Base-by-base conservation (phyloP, 2,797 vertebrate genomes). In the Aplochiton taeniatus region DNA sequence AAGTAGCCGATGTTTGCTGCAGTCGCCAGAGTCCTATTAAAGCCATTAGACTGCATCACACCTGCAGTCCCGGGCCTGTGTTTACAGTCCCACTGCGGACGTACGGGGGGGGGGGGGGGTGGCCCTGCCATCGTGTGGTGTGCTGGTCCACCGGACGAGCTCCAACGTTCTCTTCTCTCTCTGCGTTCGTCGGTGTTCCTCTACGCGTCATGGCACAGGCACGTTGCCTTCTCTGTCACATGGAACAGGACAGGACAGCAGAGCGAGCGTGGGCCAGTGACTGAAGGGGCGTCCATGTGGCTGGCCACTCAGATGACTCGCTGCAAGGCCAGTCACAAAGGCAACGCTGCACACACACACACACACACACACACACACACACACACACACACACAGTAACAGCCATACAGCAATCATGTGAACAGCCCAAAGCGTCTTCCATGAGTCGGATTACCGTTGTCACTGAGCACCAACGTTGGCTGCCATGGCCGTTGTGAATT, bases 341-440 rank as follows among this genome's bases (percentile, higher is more conserved):
- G 70, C 80, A 74, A 75, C 85, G 74, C 75, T 80, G 76, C 78
- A 64, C 62, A 70, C n/a, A n/a, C n/a, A n/a, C n/a, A n/a, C n/a
- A n/a, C n/a, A n/a, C n/a, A n/a, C n/a, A n/a, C n/a, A n/a, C n/a
- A n/a, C n/a, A n/a, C n/a, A n/a, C n/a, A n/a, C n/a, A n/a, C n/a
- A n/a, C n/a, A n/a, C n/a, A n/a, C n/a, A n/a, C n/a, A n/a, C n/a
- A n/a, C 61, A 78, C 69, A 72, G 5, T 79, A 72, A 59, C 68
- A 64, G 71, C 77, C 69, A 73, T 48, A 3, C 31, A 31, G 31
- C 31, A 48, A 66, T 66, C 87, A 84, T 86, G 74, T 83, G 88
- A 86, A 77, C 47, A 69, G 63, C 74, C 60, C 53, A 50, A 75
- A 81, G 66, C 52, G 53, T n/a, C n/a, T n/a, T n/a, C n/a, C n/a